phyloP scores from a whole-genome alignment of 2,888 invertebrate genomes.

The Drosophila quinaria region DNA sequence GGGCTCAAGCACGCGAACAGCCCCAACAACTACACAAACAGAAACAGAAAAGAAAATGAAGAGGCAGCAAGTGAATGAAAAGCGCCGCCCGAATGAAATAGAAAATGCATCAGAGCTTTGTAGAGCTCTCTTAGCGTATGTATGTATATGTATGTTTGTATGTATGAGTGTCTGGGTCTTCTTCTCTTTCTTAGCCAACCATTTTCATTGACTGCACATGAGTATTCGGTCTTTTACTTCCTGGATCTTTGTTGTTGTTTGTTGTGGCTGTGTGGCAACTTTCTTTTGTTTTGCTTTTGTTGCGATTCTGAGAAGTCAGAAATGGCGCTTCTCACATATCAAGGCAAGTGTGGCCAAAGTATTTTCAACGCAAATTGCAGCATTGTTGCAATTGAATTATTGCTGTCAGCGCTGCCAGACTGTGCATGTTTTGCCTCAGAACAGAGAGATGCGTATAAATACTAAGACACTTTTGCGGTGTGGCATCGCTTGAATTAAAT shows the following conservation, averaged over 20 bases:
- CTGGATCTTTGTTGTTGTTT: constrained; percentile 48
- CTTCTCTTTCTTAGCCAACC: constrained; percentile 17
- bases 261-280: constrained; percentile 54
- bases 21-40: constrained; percentile 1
- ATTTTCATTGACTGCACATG: constrained; percentile 60
- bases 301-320: constrained; percentile 19
- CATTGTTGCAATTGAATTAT: constrained; percentile 11
- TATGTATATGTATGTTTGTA: not conserved
- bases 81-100: constrained; percentile 49
- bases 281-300: constrained; percentile 59
- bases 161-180: constrained; percentile 1
- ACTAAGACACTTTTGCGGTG: constrained; percentile 2
- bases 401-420: constrained; percentile 41
- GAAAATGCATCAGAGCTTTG: constrained; percentile 57
- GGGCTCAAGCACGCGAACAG: constrained; percentile 36
- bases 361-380: constrained; percentile 9
- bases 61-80: constrained; percentile 32
- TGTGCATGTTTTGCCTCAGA: not conserved
- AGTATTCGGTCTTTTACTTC: constrained; percentile 51
- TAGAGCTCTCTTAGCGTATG: constrained; percentile 8
- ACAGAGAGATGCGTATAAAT: not conserved
- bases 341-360: constrained; percentile 33
- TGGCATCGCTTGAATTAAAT: not conserved
- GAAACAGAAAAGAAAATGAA: not conserved
- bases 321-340: not conserved